Evolutionary conservation across 2,797 vertebrate genomes (phyloP), one percentile per base, ranked within the genome.

Genomic region (Cercopithecus petaurista): DNA sequence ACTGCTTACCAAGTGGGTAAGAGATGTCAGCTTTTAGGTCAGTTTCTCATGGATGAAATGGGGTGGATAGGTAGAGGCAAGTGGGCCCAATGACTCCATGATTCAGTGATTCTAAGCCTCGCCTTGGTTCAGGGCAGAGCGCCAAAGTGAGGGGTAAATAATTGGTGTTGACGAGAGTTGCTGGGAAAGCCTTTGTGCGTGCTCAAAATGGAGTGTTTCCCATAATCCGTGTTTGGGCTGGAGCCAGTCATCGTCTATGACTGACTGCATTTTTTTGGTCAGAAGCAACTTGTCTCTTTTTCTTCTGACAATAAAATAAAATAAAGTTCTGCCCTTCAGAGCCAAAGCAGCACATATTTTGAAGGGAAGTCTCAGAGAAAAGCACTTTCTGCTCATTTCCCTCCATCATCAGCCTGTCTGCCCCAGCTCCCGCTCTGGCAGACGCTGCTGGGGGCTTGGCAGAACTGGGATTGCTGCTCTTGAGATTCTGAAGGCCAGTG

Each of bases 271-370:
- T 46, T 93, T 77, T 82, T 28, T 64, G 43, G 82, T 94, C 48
- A 57, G 88, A 94, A 93, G 67, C 39, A 93, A 86, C 50, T 75
- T 72, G 70, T 93, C 39, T 81, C 4, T 83, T 93, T 95, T 90
- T 89, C 26, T 86, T 93, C 2, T 50, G 10, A 61, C 3, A n/a
- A 52, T 64, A 79, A 36, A 48, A 52, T 57, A 11, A 8, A 55
- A 61, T 61, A 52, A 43, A 79, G 57, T 83, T 57, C 80, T 77
- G 39, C 24, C 4, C 57, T 73, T 72, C 7, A 4, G 73, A 91
- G 46, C 43, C 21, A 55, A 59, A 70, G 75, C 43, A 90, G 77
- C 70, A 36, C 9, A 2, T 83, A 39, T 67, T 55, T 88, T 24
- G 15, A 19, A 15, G 43, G 12, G 4, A 73, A 19, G 26, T 59